Evolutionary conservation across 2,888 invertebrate genomes (phyloP).

Genomic region (Agrochola macilenta): DNA sequence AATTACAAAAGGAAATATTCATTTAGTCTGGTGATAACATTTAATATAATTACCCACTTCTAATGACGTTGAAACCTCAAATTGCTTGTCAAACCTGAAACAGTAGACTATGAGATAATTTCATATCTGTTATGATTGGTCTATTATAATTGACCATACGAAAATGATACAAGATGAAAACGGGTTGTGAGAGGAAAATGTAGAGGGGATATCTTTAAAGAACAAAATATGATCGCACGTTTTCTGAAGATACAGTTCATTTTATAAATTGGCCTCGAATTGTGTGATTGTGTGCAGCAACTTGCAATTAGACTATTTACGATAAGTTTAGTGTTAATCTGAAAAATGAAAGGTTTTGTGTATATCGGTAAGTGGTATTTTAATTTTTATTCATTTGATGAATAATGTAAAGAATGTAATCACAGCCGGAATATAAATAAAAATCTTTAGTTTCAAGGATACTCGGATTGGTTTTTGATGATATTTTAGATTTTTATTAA

Average conservation of each 20-base stretch:
- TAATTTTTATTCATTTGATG: conserved; percentile 3
- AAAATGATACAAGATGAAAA: conserved; percentile 53
- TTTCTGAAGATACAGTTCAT: conserved; percentile 50
- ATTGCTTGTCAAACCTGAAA: conserved; percentile 31
- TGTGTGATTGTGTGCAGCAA: conserved; percentile 55
- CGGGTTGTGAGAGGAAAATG: conserved; percentile 59
- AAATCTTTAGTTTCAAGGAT: conserved; percentile 30
- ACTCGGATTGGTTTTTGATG: background rate
- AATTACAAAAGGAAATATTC: too few relatives aligned
- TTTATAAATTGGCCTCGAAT: conserved; percentile 45
- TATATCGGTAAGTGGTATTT: conserved; percentile 52
- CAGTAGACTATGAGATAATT: conserved; percentile 16
- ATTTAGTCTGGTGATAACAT: background rate
- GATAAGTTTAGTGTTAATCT: conserved; percentile 26
- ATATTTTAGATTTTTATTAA: background rate
- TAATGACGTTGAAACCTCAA: conserved; percentile 31
- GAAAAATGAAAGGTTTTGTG: conserved; percentile 48
- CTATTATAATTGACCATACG: conserved; percentile 33
- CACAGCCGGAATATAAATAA: conserved; percentile 16
- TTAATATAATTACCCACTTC: conserved; percentile 5
- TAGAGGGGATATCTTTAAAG: conserved; percentile 56
- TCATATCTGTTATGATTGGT: conserved; percentile 13
- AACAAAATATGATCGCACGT: conserved; percentile 42
- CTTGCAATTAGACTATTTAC: conserved; percentile 9
- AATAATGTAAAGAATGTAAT: background rate